A percentile compares a stretch with the other conserved stretches of the same genome.
Conservation (phyloP, 2,888 invertebrate genomes). For the Orgyia antiqua region DNA sequence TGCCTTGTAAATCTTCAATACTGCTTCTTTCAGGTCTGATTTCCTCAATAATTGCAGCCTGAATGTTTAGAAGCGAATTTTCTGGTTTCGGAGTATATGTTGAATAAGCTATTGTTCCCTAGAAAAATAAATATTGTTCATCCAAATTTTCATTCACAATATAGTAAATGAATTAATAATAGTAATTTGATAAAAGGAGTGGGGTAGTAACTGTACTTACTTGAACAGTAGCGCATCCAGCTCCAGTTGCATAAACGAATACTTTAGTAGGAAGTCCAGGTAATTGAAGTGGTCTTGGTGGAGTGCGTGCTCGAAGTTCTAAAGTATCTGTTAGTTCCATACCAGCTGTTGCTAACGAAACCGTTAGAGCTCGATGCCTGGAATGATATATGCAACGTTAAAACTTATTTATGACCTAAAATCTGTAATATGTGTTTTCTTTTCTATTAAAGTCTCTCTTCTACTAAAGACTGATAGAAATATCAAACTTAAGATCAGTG, state of each 20-base stretch:
- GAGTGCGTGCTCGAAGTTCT: slow-evolving; percentile 74
- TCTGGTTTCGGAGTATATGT: slow-evolving; percentile 79
- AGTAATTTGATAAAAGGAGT: neutral
- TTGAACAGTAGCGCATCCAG: slow-evolving; percentile 83
- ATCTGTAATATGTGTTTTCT: too few species aligned
- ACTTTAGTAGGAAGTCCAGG: slow-evolving; percentile 83
- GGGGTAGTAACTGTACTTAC: slow-evolving; percentile 26
- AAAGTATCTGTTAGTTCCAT: slow-evolving; percentile 84
- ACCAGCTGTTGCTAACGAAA: slow-evolving; percentile 82
- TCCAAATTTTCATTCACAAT: too few species aligned
- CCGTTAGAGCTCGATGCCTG: slow-evolving; percentile 79
- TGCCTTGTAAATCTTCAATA: slow-evolving; percentile 81
- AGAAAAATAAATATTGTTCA: slow-evolving; percentile 11
- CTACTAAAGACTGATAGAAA: too few species aligned
- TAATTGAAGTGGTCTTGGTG: slow-evolving; percentile 73
- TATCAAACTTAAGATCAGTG: too few species aligned
- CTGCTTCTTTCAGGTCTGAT: slow-evolving; percentile 80
- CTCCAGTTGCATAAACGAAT: slow-evolving; percentile 84
- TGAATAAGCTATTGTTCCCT: slow-evolving; percentile 81
- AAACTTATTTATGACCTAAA: too few species aligned
- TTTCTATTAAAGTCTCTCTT: too few species aligned
- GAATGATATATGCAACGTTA: too few species aligned
- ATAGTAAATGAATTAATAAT: too few species aligned
- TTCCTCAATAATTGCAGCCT: slow-evolving; percentile 81
- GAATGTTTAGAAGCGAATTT: slow-evolving; percentile 78